phyloP scores from a whole-genome alignment of 1,140 invertebrate genomes.

The Anoplophora glabripennis region DNA sequence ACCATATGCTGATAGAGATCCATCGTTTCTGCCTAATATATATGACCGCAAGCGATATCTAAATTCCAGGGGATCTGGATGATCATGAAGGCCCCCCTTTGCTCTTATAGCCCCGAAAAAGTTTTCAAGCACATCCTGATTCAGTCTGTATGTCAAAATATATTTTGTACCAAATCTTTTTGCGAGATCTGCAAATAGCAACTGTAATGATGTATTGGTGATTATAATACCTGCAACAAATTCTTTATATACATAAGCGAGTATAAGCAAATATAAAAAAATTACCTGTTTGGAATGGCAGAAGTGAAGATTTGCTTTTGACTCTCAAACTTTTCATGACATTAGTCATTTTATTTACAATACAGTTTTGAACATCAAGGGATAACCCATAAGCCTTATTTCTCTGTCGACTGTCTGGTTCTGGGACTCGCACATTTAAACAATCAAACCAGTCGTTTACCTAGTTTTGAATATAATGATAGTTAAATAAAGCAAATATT shows the following conservation, averaged over 20 bases:
- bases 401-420: conserved; percentile 9
- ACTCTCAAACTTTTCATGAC: conserved; percentile 10
- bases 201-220: conserved; percentile 24
- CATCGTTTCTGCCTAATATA: conserved; percentile 32
- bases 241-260: no score
- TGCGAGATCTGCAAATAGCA: conserved; percentile 31
- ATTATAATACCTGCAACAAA: conserved; percentile 19
- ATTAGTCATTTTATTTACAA: conserved; percentile 2
- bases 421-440: conserved; percentile 13
- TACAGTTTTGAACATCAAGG: conserved; percentile 2
- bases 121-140: conserved; percentile 42
- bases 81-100: conserved; percentile 31
- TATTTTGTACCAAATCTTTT: conserved; percentile 29
- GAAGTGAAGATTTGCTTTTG: conserved; percentile 10
- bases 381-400: conserved; percentile 15
- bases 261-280: no score
- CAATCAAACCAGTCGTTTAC: conserved; percentile 19
- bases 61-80: conserved; percentile 37
- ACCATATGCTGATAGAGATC: conserved; percentile 16
- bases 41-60: conserved; percentile 30
- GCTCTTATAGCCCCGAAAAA: conserved; percentile 42
- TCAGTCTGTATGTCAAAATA: conserved; percentile 36
- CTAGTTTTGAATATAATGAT: conserved; percentile 2
- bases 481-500: not conserved
- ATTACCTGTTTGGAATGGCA: conserved; percentile 18